Base-by-base conservation (phyloP, 2,888 invertebrate species). In the Smittia aterrima region DNA sequence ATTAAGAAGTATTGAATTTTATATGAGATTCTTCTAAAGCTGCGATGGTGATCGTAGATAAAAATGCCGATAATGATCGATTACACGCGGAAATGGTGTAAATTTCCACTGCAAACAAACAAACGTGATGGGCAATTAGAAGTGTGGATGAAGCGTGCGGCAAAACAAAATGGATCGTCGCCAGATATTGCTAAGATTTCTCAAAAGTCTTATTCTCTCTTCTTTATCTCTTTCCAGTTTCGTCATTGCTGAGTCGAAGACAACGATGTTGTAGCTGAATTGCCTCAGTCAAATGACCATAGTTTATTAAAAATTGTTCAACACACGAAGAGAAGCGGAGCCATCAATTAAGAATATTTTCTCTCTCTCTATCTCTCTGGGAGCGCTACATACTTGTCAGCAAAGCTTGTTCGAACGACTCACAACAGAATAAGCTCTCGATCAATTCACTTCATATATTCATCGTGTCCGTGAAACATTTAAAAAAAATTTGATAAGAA, bases 371-470 rank as follows among this genome's bases (percentile, higher is more conserved):
- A 22, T 40, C 70, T 53, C 70, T 54, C 70, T 18, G 27, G 24
- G 68, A 68, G 68, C 7, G 16, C 47, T 32, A 6, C 9, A 9
- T 11, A 47, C 47, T 47, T 47, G 16, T 6, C 47, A 16, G 16
- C 13, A 13, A 16, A 47, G 47, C 16, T 47, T 22, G 1, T 18
- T 58, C 18, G 58, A 58, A 6, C 18, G 54, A 18, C 68, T 68
- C 70, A 71, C 53, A 71, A 71, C 11, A 18, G 53, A 25, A 53
- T 71, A 25, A 54, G 54, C 54, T 20, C 53, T 71, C 70, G 41
- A n/a, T 27, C 54, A 32, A 54, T 20, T 53, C 53, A 27, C 70
- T 53, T 53, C 4, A 18, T 4, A 58, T 2, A 20, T 4, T 2
- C 3, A 58, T 22, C 18, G 7, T 58, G 20, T 18, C 20, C n/a